phyloP scores from a whole-genome alignment of 1,140 invertebrate genomes.

The Philopotamus ludificatus region DNA sequence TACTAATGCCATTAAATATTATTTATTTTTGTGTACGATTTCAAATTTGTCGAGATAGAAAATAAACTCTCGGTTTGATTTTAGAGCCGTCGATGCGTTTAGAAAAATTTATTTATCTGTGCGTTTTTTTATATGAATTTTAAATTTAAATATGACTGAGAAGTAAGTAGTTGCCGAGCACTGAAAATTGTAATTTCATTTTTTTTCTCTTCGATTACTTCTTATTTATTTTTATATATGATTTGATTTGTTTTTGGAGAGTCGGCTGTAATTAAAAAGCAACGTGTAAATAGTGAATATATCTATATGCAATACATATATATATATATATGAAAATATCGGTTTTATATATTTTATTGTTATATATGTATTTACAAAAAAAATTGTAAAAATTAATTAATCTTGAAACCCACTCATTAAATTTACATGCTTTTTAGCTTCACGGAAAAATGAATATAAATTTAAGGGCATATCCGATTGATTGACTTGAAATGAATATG shows the following conservation, averaged over 20 bases:
- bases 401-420: slow-evolving; percentile 23
- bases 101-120: too few species aligned
- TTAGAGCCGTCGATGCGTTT: too few species aligned
- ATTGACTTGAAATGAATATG: not conserved
- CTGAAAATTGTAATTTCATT: too few species aligned
- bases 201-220: too few species aligned
- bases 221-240: not conserved
- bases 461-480: slow-evolving; percentile 28
- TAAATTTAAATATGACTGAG: too few species aligned
- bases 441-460: slow-evolving; percentile 1
- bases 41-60: too few species aligned
- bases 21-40: too few species aligned
- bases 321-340: not conserved
- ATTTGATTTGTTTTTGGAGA: slow-evolving; percentile 8
- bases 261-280: slow-evolving; percentile 17
- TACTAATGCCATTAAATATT: too few species aligned
- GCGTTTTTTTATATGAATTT: too few species aligned
- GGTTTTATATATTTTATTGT: slow-evolving; percentile 1
- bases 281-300: slow-evolving; percentile 7
- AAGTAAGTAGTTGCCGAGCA: slow-evolving; percentile 16
- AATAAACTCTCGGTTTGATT: too few species aligned
- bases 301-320: not conserved
- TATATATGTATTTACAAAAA: not conserved
- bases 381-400: slow-evolving; percentile 21
- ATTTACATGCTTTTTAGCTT: slow-evolving; percentile 27